These are phyloP conservation scores for Stegastes partitus DNA, from an alignment of 2,113 vertebrate genomes.

Conservation along the genomic window DNA sequence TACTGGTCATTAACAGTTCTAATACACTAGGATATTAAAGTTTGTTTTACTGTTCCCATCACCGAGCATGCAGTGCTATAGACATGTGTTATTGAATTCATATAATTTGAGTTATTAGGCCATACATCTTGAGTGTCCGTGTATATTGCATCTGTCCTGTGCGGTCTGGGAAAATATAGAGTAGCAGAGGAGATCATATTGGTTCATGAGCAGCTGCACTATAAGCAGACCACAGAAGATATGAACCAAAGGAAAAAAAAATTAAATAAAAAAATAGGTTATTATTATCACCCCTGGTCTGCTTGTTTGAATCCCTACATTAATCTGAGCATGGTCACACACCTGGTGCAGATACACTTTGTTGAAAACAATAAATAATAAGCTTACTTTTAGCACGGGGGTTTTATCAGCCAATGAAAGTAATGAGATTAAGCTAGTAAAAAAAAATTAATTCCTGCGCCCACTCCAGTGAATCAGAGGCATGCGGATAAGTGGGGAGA, in stretches of 20 bases:
- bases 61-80: slow-evolving; percentile 57
- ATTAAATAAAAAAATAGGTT: neutral
- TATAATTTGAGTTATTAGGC: slow-evolving; percentile 76
- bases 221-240: slow-evolving; percentile 36
- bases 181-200: slow-evolving; percentile 61
- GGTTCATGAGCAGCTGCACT: slow-evolving; percentile 66
- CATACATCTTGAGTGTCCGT: slow-evolving; percentile 65
- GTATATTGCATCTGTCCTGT: slow-evolving; percentile 68
- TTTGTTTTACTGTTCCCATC: slow-evolving; percentile 77
- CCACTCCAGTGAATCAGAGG: slow-evolving; percentile 64
- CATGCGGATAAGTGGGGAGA: slow-evolving; percentile 56
- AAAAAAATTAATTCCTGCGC: slow-evolving; percentile 43
- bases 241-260: slow-evolving; percentile 31
- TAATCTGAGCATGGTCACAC: slow-evolving; percentile 24
- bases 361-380: slow-evolving; percentile 68
- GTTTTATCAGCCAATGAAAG: slow-evolving; percentile 71
- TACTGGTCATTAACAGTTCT: slow-evolving; percentile 69
- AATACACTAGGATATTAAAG: slow-evolving; percentile 80
- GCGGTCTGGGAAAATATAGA: slow-evolving; percentile 71
- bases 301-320: slow-evolving; percentile 27
- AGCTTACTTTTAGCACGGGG: slow-evolving; percentile 47
- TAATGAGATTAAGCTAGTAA: slow-evolving; percentile 64
- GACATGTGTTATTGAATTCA: slow-evolving; percentile 79
- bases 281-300: slow-evolving; percentile 43
- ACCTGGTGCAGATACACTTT: slow-evolving; percentile 40